Base-by-base conservation (phyloP, 2,888 invertebrate species). In the Amiota minor region DNA sequence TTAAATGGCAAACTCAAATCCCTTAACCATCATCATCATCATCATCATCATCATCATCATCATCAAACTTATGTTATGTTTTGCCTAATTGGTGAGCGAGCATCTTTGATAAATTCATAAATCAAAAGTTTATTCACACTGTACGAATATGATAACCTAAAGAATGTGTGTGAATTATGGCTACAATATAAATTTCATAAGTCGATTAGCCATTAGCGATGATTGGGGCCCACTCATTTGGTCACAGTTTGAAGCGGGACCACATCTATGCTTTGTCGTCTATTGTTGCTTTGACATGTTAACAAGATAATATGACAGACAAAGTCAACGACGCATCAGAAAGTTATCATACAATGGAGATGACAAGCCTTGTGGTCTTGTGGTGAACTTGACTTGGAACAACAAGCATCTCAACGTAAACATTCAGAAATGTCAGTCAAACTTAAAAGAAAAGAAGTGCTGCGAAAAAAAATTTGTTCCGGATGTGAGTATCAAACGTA, bases 291-390 rank as follows among this genome's bases (percentile, higher is more conserved):
- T 79, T 81, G 86, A 84, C 84, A 84, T 75, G 81, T 76, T 70
- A 83, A 83, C 80, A 79, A 76, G 84, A 85, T 86, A 79, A 85
- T 86, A 84, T 85, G 86, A 86, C 85, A 85, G 83, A 78, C 80
- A 74, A 35, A 84, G 79, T 84, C 85, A 82, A 71, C 81, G 77
- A 74, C 78, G 75, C 79, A 79, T 77, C 82, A 80, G 76, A 77
- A 80, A 81, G 76, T 79, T 80, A 79, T 83, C 80, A 78, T 14
- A 65, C 1, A 10, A 65, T 16, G 47, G 35, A 16, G 59, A 18
- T 18, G 20, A 70, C 47, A 46, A 4, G 56, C 56, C 65, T 50
- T 50, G 53, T 50, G 14, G n/a, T 50, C 53, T 49, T 49, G 49
- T 49, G 49, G 9, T 10, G 53, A n/a, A n/a, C 14, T 50, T 50